Evolutionary conservation across 1,140 invertebrate species (phyloP).

Genomic region (Branchinecta lynchi): DNA sequence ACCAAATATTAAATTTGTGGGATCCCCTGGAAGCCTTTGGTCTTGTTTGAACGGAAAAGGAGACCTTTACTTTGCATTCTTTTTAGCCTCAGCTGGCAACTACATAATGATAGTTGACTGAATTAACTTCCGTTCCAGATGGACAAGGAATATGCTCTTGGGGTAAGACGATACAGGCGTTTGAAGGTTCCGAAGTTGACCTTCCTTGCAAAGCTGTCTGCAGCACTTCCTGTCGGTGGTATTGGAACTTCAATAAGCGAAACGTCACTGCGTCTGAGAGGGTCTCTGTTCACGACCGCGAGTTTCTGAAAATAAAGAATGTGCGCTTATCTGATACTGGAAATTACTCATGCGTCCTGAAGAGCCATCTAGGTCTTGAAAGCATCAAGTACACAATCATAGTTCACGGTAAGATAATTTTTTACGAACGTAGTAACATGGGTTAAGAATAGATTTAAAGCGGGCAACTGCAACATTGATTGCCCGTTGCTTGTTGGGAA

Average conservation of each 20-base stretch:
- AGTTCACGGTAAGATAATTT: not conserved
- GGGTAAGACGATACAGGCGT: not conserved
- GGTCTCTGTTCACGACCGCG: not conserved
- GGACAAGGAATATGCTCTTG: constrained; percentile 1
- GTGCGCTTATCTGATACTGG: not conserved
- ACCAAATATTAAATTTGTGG: too few species aligned
- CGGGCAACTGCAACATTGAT: too few species aligned
- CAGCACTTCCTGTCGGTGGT: not conserved
- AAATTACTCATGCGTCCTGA: not conserved
- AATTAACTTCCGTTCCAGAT: not conserved
- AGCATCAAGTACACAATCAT: not conserved
- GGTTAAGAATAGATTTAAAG: too few species aligned
- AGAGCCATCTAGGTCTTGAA: not conserved
- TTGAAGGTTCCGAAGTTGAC: not conserved
- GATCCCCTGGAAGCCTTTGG: too few species aligned
- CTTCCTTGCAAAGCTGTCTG: not conserved
- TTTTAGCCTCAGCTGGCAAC: too few species aligned
- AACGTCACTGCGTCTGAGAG: not conserved
- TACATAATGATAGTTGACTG: too few species aligned
- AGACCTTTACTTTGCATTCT: too few species aligned
- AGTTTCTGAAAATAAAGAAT: not conserved
- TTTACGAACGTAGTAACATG: too few species aligned
- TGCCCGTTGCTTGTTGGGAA: too few species aligned
- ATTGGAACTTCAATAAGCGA: not conserved
- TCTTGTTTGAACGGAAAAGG: too few species aligned